Percentiles rank a stretch among this genome's conserved stretches.
phyloP scores from a whole-genome alignment of 2,113 vertebrate species.

The Syrrhaptes paradoxus region DNA sequence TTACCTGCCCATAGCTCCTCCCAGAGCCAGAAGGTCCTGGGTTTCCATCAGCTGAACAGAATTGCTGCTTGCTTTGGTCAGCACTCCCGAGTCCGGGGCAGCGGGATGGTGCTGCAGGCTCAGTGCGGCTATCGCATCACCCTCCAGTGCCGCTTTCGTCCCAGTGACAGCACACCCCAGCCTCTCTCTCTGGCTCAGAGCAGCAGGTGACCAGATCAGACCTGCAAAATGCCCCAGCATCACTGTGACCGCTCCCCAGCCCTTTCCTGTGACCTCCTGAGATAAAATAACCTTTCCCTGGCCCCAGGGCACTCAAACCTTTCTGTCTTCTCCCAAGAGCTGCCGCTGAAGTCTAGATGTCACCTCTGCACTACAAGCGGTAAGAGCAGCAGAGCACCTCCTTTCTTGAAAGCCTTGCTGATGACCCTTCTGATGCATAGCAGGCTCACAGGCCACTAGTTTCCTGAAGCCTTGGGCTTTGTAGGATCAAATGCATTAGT shows the following conservation, averaged over 20 bases:
- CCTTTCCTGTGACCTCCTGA: not conserved
- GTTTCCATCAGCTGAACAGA: not conserved
- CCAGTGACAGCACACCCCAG: too few relatives aligned
- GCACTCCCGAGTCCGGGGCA: not conserved
- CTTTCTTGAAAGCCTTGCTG: not conserved
- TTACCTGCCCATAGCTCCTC: not conserved
- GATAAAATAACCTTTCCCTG: not conserved
- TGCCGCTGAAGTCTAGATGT: not conserved
- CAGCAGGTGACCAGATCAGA: not conserved
- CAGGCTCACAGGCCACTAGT: not conserved
- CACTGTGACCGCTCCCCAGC: not conserved
- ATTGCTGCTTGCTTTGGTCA: not conserved
- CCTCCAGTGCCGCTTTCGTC: accelerated
- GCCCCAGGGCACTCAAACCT: not conserved
- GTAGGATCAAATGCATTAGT: not conserved
- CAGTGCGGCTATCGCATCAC: not conserved
- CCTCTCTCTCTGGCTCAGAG: not conserved
- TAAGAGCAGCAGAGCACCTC: not conserved
- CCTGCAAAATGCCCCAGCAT: not conserved
- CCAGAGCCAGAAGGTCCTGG: not conserved
- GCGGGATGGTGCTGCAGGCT: not conserved
- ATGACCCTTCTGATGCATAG: not conserved
- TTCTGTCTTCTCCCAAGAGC: not conserved
- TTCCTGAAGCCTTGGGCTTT: not conserved
- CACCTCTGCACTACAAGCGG: not conserved